Conservation (phyloP, 2,888 invertebrate genomes). For the Heliconius ethilla region DNA sequence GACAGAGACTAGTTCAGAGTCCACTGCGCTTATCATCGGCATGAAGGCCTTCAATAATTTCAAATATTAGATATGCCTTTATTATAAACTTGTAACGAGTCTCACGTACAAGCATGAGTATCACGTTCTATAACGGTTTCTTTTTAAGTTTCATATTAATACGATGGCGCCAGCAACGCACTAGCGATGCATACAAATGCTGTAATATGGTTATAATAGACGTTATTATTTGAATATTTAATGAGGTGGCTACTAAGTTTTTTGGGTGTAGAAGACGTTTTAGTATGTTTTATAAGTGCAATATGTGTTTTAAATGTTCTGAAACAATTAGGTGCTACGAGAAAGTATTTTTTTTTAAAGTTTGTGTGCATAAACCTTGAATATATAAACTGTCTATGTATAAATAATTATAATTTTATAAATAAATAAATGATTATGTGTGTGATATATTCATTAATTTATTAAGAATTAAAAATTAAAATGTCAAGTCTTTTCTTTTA, state of each 20-base stretch:
- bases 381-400: too few species aligned
- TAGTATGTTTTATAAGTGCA: slow-evolving; percentile 5
- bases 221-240: slow-evolving; percentile 40
- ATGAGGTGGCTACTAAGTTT: slow-evolving; percentile 25
- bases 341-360: neutral
- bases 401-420: too few species aligned
- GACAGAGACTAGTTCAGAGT: too few species aligned
- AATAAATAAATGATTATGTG: neutral
- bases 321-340: neutral
- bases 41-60: too few species aligned
- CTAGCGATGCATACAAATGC: slow-evolving; percentile 32
- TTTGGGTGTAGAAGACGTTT: slow-evolving; percentile 11
- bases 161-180: slow-evolving; percentile 33
- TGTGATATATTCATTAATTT: neutral
- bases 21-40: too few species aligned
- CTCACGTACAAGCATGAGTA: neutral
- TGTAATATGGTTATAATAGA: slow-evolving; percentile 37
- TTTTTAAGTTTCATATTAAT: slow-evolving; percentile 31
- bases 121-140: slow-evolving; percentile 36
- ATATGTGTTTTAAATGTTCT: slow-evolving; percentile 2
- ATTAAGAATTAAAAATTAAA: too few species aligned
- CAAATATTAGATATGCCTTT: neutral
- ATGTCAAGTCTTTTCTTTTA: neutral
- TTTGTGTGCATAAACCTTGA: neutral
- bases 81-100: neutral